Percentiles rank a stretch among this genome's conserved stretches.
Conservation (phyloP, 1,140 invertebrate genomes). For the Penaeus indicus region DNA sequence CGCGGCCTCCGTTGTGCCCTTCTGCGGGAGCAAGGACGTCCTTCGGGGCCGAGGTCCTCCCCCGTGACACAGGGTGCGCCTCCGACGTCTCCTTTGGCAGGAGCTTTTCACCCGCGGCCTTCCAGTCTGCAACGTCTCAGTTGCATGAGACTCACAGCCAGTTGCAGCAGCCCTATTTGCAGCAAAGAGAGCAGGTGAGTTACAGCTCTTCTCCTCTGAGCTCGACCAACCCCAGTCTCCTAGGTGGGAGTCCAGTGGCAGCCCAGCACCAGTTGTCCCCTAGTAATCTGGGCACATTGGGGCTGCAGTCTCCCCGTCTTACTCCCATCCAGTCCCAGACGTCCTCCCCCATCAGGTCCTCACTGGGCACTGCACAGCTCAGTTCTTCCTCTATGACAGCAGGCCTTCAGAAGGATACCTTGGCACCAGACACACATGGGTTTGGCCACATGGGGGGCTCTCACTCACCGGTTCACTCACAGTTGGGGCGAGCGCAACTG, state of each 20-base stretch:
- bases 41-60: no score
- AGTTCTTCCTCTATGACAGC: conserved; percentile 4
- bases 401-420: no score
- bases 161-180: not conserved
- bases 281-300: not conserved
- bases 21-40: no score
- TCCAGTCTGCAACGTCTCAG: no score
- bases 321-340: conserved; percentile 34
- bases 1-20: no score
- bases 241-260: not conserved
- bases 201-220: not conserved
- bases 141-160: not conserved
- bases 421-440: not conserved
- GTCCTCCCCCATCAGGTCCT: conserved; percentile 41
- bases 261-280: conserved; percentile 21
- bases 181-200: conserved; percentile 13
- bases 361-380: conserved; percentile 20
- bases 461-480: not conserved
- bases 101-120: no score
- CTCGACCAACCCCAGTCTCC: not conserved
- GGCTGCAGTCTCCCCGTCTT: not conserved
- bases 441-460: not conserved
- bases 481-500: conserved; percentile 20
- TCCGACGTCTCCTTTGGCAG: no score
- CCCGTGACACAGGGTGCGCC: no score